phyloP scores from a whole-genome alignment of 1,140 invertebrate genomes.

The Stegodyphus dumicola region DNA sequence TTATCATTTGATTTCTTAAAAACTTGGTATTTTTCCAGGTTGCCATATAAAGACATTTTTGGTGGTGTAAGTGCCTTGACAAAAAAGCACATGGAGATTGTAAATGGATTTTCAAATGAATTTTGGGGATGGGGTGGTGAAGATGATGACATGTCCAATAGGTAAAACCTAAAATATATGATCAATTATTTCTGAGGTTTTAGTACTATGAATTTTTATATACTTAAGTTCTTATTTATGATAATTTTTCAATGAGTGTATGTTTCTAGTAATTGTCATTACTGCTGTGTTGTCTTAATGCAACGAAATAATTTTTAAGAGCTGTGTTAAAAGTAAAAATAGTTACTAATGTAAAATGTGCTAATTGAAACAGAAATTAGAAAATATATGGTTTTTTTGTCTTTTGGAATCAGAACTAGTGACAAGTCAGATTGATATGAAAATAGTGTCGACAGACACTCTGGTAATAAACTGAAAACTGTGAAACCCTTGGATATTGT shows the following conservation, averaged over 20 bases:
- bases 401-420: too few species aligned
- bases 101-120: conserved; percentile 92
- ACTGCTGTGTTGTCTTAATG: too few species aligned
- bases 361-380: too few species aligned
- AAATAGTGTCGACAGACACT: too few species aligned
- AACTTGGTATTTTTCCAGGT: conserved; percentile 48
- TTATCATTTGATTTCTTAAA: neutral
- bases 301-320: too few species aligned
- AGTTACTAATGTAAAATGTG: too few species aligned
- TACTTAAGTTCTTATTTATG: neutral
- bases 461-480: too few species aligned
- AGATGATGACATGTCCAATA: conserved; percentile 91
- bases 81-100: conserved; percentile 80
- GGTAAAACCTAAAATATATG: conserved; percentile 65
- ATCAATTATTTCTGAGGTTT: neutral
- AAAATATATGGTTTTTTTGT: too few species aligned
- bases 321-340: too few species aligned
- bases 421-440: too few species aligned
- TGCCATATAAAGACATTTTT: conserved; percentile 67
- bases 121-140: conserved; percentile 95
- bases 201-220: neutral
- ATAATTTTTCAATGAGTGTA: neutral
- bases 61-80: conserved; percentile 89
- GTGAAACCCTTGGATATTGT: too few species aligned
- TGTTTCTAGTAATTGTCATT: too few species aligned